phyloP scores from a whole-genome alignment of 2,113 vertebrate genomes.

The Urocynchramus pylzowi region DNA sequence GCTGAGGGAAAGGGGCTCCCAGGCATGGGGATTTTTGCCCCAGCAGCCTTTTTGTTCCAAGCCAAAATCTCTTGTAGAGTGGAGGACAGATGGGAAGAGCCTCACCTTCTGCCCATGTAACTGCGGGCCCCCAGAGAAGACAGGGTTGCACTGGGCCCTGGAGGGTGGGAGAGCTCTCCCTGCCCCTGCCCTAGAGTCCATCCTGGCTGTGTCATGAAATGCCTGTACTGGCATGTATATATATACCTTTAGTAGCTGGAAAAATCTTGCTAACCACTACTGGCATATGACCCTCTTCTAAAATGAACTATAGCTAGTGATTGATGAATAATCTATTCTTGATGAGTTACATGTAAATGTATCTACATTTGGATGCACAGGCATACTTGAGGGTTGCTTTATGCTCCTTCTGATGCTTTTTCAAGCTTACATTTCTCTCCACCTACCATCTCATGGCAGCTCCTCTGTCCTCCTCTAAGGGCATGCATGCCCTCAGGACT shows the following conservation, averaged over 20 bases:
- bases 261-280: neutral
- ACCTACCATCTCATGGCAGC: neutral
- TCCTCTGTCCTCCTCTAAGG: neutral
- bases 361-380: neutral
- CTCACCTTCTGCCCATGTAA: fast-evolving
- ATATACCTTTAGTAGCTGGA: neutral
- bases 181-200: no score
- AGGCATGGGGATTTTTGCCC: neutral
- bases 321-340: neutral
- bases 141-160: no score
- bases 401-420: neutral
- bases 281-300: neutral
- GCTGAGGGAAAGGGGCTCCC: no score
- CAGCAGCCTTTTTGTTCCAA: neutral
- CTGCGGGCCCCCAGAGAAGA: neutral
- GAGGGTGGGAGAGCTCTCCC: neutral
- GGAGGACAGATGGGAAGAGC: neutral
- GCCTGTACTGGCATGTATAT: fast-evolving
- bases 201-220: neutral
- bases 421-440: neutral
- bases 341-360: neutral
- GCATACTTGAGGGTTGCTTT: neutral
- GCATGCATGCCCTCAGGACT: fast-evolving
- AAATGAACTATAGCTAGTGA: neutral
- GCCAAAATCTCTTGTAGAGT: neutral